Evolutionary conservation across 2,113 vertebrate species (phyloP).

Genomic region (Perccottus glenii): DNA sequence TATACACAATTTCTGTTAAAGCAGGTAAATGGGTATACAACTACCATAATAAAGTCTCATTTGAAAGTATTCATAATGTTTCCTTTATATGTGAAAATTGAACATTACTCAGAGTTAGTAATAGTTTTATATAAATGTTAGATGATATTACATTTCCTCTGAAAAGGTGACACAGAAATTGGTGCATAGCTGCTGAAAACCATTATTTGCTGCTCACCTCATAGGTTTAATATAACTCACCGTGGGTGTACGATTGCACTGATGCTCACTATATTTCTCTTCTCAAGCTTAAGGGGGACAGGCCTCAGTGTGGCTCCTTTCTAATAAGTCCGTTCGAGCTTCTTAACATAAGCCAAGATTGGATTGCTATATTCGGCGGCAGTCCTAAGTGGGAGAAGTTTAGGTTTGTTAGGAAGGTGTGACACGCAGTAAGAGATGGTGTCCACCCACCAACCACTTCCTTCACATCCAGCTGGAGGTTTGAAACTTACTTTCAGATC

Average conservation of each 20-base stretch:
- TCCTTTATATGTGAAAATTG: not conserved
- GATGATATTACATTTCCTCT: not conserved
- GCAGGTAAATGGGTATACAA: no score
- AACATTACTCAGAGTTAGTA: not conserved
- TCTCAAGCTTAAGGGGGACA: slow-evolving; percentile 30
- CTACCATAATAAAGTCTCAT: not conserved
- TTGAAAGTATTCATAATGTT: not conserved
- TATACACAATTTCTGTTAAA: no score
- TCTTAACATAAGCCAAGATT: slow-evolving; percentile 50
- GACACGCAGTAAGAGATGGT: not conserved
- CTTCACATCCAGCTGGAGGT: slow-evolving; percentile 10
- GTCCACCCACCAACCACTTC: slow-evolving; percentile 31
- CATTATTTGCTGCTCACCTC: slow-evolving; percentile 34
- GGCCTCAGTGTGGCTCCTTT: slow-evolving; percentile 23
- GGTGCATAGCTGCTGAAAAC: slow-evolving; percentile 23
- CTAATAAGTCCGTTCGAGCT: slow-evolving; percentile 34
- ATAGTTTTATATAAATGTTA: slow-evolving; percentile 9
- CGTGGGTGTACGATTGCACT: slow-evolving; percentile 40
- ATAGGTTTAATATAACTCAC: slow-evolving; percentile 47
- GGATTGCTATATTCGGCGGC: slow-evolving; percentile 35
- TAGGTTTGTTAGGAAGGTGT: slow-evolving; percentile 33
- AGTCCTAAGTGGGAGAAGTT: slow-evolving; percentile 21
- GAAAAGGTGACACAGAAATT: slow-evolving; percentile 14
- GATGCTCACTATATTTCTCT: slow-evolving; percentile 27
- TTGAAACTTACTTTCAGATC: slow-evolving; percentile 2